Base-by-base conservation (phyloP, 2,888 invertebrate species). In the Brachyptera risi region DNA sequence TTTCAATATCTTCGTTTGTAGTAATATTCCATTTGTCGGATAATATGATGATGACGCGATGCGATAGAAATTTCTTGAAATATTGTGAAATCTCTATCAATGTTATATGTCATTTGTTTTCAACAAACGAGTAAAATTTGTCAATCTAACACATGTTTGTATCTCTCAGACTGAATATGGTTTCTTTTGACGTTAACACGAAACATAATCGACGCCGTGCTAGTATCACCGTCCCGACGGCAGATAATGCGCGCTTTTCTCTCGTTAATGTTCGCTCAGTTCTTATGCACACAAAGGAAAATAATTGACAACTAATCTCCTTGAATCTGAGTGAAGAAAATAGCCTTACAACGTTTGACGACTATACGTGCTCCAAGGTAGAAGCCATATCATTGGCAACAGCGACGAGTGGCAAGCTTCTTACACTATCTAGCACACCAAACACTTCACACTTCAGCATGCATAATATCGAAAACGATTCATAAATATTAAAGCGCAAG, bases 221-320 rank as follows among this genome's bases (percentile, higher is more conserved):
- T 2, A 19, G 31, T 15, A 3, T 17, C 50, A 13, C 37, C 37
- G 19, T 47, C 21, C 26, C 54, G 54, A 31, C 54, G 35, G 54
- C 31, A 54, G 54, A 54, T 54, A 31, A 31, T 31, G 35, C 54
- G 54, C 35, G 54, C 15, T 31, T n/a, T n/a, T 31, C 26, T 15
- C 37, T 9, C 54, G 17, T 37, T 54, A 54, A 54, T 35, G 35
- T 35, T 35, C 54, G 35, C n/a, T 35, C 37, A 37, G 37, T 54
- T 54, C 54, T 54, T 54, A 54, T 54, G 23, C 24, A 35, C 54
- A 54, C 54, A 54, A 54, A 54, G 54, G 38, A 54, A 54, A 54
- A 54, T 54, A 54, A 54, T 54, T 54, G 54, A 54, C 54, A 54
- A 31, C 54, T 54, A 54, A 54, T 54, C 54, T 54, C 37, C 23